phyloP scores from a whole-genome alignment of 2,113 vertebrate species.

The Gorsachius goisagi region DNA sequence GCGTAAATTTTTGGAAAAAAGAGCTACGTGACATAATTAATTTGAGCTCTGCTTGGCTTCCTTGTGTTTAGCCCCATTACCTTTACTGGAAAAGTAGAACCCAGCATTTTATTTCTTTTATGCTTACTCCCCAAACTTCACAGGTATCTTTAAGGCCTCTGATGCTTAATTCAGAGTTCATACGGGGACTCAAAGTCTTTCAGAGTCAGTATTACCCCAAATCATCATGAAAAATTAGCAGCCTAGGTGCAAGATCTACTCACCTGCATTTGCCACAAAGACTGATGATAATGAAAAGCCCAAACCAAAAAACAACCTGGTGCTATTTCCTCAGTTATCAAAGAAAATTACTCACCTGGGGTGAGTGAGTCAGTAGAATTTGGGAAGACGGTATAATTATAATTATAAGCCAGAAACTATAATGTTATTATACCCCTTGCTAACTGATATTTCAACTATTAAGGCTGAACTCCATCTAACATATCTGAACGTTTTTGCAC shows the following conservation, averaged over 20 bases:
- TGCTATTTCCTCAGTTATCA: not conserved
- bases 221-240: not conserved
- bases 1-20: not conserved
- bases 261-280: not conserved
- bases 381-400: not conserved
- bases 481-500: not conserved
- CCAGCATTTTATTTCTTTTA: not conserved
- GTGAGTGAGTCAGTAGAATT: not conserved
- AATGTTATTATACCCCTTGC: not conserved
- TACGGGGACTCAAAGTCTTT: not conserved
- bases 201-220: not conserved
- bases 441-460: constrained; percentile 15
- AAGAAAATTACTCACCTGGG: not conserved
- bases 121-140: not conserved
- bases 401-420: not conserved
- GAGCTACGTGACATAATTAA: not conserved
- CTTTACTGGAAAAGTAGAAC: not conserved
- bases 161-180: not conserved
- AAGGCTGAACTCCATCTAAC: constrained; percentile 24
- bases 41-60: not conserved
- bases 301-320: not conserved
- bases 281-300: not conserved
- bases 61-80: not conserved
- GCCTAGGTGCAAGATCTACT: not conserved
- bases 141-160: not conserved